These are phyloP conservation scores for Pardosa pseudoannulata DNA, from an alignment of 2,888 invertebrate genomes.

Conservation along the genomic window DNA sequence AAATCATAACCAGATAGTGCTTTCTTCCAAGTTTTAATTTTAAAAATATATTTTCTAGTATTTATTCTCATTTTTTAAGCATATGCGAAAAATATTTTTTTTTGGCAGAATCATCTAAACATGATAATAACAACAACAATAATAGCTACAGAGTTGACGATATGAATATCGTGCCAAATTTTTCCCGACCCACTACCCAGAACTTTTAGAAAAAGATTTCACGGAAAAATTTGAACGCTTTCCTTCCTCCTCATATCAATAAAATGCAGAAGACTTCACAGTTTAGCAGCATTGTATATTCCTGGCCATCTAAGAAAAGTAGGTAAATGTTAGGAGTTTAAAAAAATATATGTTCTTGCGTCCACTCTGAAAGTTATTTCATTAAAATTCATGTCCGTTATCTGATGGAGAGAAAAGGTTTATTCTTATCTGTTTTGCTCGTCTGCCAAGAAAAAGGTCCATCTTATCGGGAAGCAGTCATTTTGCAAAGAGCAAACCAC, in stretches of 20 bases:
- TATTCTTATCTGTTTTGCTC: conserved; percentile 62
- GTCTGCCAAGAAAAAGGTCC: conserved; percentile 39
- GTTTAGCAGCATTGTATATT: not conserved
- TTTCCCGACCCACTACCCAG: not conserved
- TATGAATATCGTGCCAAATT: not conserved
- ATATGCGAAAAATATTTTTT: too few species aligned
- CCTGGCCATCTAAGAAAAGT: not conserved
- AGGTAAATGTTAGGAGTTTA: not conserved
- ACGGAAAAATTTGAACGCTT: not conserved
- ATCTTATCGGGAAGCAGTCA: not conserved
- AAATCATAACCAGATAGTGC: too few species aligned
- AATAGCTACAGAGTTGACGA: too few species aligned
- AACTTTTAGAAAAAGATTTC: not conserved
- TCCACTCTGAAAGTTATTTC: conserved; percentile 44
- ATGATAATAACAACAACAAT: too few species aligned
- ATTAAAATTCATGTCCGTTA: conserved; percentile 58
- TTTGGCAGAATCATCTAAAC: too few species aligned
- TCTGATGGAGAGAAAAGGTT: conserved; percentile 34
- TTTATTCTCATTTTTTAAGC: too few species aligned
- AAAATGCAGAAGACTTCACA: not conserved
- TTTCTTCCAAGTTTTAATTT: too few species aligned
- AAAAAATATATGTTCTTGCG: not conserved
- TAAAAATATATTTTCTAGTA: too few species aligned
- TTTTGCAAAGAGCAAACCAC: not conserved
- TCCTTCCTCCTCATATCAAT: not conserved